These are phyloP conservation scores for Tychaedon coryphoeus DNA, from an alignment of 2,113 vertebrate genomes.

Conservation along the genomic window DNA sequence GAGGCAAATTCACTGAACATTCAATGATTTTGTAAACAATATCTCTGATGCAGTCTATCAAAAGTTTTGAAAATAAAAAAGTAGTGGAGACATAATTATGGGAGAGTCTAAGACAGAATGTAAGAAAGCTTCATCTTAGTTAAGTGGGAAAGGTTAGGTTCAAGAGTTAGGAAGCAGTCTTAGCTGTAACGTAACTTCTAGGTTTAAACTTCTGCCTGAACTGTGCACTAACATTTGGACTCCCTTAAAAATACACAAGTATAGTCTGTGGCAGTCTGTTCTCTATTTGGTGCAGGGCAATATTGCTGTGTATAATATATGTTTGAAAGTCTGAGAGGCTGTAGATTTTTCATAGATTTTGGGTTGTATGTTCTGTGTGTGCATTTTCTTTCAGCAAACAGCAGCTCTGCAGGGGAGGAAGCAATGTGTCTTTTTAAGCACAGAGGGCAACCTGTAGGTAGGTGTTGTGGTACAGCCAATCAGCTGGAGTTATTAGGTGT, in stretches of 20 bases:
- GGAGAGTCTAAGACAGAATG: background rate
- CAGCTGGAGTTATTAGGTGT: background rate
- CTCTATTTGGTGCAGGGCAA: background rate
- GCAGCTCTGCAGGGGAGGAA: background rate
- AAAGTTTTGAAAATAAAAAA: background rate
- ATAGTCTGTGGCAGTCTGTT: background rate
- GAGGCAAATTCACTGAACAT: background rate
- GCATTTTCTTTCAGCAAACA: background rate
- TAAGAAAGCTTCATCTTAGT: background rate
- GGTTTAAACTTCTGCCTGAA: background rate
- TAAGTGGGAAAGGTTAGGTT: background rate
- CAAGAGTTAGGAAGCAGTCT: background rate
- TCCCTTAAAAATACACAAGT: background rate
- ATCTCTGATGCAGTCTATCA: background rate
- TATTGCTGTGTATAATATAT: background rate
- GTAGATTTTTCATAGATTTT: background rate
- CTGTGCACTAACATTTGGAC: background rate
- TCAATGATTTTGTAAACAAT: background rate
- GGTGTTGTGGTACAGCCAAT: background rate
- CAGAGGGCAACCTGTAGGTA: background rate
- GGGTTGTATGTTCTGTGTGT: fast-evolving
- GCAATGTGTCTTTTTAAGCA: background rate
- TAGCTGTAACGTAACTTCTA: background rate
- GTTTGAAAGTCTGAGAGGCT: background rate
- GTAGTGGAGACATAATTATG: background rate